Evolutionary conservation across 2,797 vertebrate species (phyloP).

Genomic region (Halcyon chelicuti): DNA sequence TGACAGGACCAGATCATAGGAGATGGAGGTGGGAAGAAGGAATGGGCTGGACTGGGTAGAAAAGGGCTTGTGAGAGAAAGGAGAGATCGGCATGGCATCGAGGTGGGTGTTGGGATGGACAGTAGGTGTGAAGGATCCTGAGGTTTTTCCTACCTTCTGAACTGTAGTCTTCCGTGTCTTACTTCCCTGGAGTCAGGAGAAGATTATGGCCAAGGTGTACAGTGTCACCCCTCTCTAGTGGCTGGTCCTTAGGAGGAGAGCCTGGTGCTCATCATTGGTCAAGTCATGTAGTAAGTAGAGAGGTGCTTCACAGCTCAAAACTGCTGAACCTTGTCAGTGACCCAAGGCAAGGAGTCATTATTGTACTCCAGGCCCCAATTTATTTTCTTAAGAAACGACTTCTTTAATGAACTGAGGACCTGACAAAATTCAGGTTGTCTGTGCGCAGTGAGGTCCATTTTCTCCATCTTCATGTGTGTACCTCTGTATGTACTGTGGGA

Average conservation of each 20-base stretch:
- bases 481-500: rapidly evolving
- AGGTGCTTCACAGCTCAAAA: background rate
- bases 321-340: background rate
- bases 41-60: background rate
- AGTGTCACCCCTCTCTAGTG: background rate
- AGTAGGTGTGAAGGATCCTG: background rate
- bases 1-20: background rate
- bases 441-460: background rate
- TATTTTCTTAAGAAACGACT: background rate
- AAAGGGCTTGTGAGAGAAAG: background rate
- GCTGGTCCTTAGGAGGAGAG: background rate
- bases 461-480: background rate
- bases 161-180: rapidly evolving
- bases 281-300: background rate
- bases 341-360: background rate
- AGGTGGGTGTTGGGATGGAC: background rate
- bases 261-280: background rate
- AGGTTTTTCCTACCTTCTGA: background rate
- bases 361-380: background rate
- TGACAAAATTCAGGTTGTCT: background rate
- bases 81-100: rapidly evolving
- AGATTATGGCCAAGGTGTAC: background rate
- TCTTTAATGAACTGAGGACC: background rate
- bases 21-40: background rate
- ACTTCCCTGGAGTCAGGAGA: background rate